phyloP scores from a whole-genome alignment of 2,113 vertebrate genomes.

The Vidua chalybeata region DNA sequence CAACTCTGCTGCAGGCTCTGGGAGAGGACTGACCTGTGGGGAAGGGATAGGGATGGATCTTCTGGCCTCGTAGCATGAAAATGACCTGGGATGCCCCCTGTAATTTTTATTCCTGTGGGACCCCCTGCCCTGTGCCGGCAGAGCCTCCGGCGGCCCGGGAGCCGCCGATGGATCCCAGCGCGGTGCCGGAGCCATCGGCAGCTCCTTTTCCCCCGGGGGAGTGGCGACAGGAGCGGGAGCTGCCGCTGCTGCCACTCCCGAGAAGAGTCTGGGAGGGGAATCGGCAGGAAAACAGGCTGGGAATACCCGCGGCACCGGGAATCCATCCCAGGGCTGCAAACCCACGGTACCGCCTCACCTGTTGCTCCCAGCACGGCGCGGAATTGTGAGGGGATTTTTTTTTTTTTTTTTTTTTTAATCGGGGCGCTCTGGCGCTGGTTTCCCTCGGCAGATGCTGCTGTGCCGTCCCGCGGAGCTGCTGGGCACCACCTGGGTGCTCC shows the following conservation, averaged over 20 bases:
- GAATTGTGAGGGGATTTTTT: accelerated
- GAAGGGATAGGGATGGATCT: background rate
- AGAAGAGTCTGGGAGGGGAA: background rate
- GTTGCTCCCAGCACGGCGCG: accelerated
- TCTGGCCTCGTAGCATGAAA: too few relatives aligned
- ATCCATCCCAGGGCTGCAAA: background rate
- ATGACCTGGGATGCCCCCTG: too few relatives aligned
- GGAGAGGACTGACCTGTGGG: background rate
- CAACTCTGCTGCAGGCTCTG: background rate
- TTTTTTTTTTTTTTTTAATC: background rate
- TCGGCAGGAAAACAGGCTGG: background rate
- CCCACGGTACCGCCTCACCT: background rate
- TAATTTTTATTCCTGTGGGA: background rate
- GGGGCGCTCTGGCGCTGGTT: accelerated
- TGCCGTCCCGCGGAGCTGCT: background rate
- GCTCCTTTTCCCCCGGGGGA: background rate
- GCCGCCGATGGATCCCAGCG: background rate
- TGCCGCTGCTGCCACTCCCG: background rate
- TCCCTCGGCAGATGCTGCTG: background rate
- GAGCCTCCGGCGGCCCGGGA: background rate
- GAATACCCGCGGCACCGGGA: accelerated
- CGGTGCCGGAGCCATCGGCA: background rate
- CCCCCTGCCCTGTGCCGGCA: background rate
- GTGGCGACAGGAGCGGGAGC: background rate
- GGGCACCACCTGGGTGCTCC: background rate